Evolutionary conservation across 2,888 invertebrate species (phyloP), one percentile per base, ranked within the genome.

Genomic region (Eretmocerus hayati): DNA sequence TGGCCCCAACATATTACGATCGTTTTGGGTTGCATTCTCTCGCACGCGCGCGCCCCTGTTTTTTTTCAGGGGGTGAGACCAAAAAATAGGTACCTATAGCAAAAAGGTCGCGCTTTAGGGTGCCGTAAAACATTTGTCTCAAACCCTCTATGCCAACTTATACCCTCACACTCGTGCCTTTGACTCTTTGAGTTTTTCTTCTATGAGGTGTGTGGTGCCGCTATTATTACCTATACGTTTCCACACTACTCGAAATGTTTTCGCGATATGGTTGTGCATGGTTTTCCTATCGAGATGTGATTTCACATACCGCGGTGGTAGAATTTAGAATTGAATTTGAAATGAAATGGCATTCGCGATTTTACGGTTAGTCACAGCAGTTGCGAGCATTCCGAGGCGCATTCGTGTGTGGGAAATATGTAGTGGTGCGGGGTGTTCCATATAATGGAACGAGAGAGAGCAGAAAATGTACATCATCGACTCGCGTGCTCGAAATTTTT

Each of bases 101-200:
- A 13, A 22, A 21, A 21, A 65, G 61, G 59, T 26, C 26, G 26
- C 26, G 26, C 26, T 26, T 26, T 26, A 26, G 26, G 26, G 26
- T 59, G 59, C 61, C 64, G 65, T 68, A 69, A 69, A 69, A 68
- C 66, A 69, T 67, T 69, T 69, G 68, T 69, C 65, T 65, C 63
- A 8, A 8, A 13, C 63, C 61, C 58, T 53, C 56, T 53, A 56
- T 53, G 53, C 50, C 39, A 5, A n/a, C 11, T 26, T 35, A 18
- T 35, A n/a, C n/a, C n/a, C n/a, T n/a, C n/a, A n/a, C n/a, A n/a
- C n/a, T n/a, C n/a, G n/a, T n/a, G n/a, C n/a, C n/a, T n/a, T n/a
- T n/a, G n/a, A n/a, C n/a, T n/a, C n/a, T n/a, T n/a, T n/a, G n/a
- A n/a, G n/a, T n/a, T n/a, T n/a, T n/a, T n/a, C n/a, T n/a, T n/a